Base-by-base conservation (phyloP, 2,888 invertebrate species). In the Dichetophora obliterata region DNA sequence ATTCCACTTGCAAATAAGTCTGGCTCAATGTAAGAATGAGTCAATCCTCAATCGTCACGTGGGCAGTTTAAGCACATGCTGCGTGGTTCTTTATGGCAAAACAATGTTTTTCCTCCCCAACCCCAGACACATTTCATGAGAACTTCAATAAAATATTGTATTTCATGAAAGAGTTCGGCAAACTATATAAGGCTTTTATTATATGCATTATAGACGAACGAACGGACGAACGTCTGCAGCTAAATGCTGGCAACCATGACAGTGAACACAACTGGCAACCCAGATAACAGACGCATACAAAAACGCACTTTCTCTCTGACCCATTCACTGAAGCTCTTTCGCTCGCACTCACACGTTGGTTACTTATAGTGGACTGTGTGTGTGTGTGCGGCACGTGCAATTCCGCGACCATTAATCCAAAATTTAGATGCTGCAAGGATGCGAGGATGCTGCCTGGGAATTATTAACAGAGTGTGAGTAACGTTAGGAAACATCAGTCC, bases 361-460 rank as follows among this genome's bases (percentile, higher is more conserved):
- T 22, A 54, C 11, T 19, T 54, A 4, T 54, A n/a, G 1, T 1
- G 5, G 19, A 1, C 19, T 14, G 22, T 3, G 54, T 22, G 16
- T 14, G 22, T 3, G 19, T 9, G 66, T 66, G 77, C 76, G 82
- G 80, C 81, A 82, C 82, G 82, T 82, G 82, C 81, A 80, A 37
- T 59, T 77, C 73, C 79, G 79, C 78, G 78, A 72, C 79, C 78
- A 80, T 81, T 81, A 81, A 82, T 80, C 81, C 82, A 78, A 80
- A 81, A 82, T 81, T 80, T 81, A 82, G 81, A 82, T 78, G 80
- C 78, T 75, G 72, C 66, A 48, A 16, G 68, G 57, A 77, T 75
- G 74, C 69, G 63, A 77, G 77, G 65, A 75, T 77, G 68, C 77
- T 43, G 73, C 73, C 73, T 73, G 65, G 52, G 52, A 50, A 48